Evolutionary conservation across 2,113 vertebrate genomes (phyloP).

Genomic region (Gadus chalcogrammus): DNA sequence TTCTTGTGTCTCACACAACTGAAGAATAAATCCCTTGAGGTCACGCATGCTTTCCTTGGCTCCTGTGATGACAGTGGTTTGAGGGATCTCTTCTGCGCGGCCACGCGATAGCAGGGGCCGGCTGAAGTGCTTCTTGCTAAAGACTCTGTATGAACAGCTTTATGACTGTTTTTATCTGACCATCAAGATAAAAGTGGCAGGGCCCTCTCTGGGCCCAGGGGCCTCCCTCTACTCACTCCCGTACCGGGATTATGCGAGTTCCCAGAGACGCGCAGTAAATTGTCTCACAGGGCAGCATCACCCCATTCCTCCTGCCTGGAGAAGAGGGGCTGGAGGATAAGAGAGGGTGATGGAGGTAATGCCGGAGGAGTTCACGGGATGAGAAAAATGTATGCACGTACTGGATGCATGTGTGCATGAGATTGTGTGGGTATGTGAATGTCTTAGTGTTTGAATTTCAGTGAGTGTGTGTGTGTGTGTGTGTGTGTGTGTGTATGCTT

Average conservation of each 20-base stretch:
- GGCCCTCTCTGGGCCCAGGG: constrained; percentile 60
- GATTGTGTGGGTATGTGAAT: not conserved
- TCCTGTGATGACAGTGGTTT: constrained; percentile 83
- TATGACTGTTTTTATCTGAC: constrained; percentile 83
- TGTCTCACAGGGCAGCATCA: constrained; percentile 49
- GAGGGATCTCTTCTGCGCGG: constrained; percentile 78
- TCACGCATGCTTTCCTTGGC: constrained; percentile 82
- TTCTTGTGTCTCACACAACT: not conserved
- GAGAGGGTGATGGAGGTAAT: too few species aligned
- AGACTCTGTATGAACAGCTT: constrained; percentile 66
- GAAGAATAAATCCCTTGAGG: constrained; percentile 61
- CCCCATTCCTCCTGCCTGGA: constrained; percentile 49
- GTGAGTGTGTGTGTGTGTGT: constrained; percentile 5
- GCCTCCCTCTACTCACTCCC: constrained; percentile 75
- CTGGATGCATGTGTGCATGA: not conserved
- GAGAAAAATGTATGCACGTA: too few species aligned
- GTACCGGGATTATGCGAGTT: constrained; percentile 80
- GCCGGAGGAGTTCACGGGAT: too few species aligned
- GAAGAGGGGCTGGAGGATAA: constrained; percentile 43
- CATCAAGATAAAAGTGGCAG: constrained; percentile 87
- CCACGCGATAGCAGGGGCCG: constrained; percentile 76
- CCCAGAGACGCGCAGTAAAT: constrained; percentile 83
- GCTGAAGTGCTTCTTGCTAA: constrained; percentile 80
- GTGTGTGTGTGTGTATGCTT: not conserved
- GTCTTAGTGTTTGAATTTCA: not conserved